These are phyloP conservation scores for Drosophila fungiperda DNA, from an alignment of 2,888 invertebrate genomes.

Conservation along the genomic window DNA sequence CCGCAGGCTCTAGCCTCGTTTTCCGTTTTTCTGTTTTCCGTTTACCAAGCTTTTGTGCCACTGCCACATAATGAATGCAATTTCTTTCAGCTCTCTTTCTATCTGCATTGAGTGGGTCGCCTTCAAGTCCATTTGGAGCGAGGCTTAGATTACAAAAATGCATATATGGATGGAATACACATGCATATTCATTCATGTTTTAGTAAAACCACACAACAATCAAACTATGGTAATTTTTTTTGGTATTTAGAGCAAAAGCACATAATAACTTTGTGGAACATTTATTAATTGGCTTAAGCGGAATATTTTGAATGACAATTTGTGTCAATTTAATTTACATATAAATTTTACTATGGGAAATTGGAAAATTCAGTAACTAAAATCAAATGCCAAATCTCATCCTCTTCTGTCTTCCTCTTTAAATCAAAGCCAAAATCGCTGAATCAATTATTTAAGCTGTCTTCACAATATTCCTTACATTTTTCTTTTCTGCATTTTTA, in stretches of 20 bases:
- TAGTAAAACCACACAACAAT: constrained; percentile 6
- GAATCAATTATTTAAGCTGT: constrained; percentile 6
- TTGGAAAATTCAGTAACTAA: neutral
- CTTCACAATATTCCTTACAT: neutral
- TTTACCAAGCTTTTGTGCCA: constrained; percentile 56
- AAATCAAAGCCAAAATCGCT: neutral
- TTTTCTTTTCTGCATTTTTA: neutral
- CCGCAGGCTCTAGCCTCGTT: constrained; percentile 71
- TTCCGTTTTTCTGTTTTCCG: constrained; percentile 41
- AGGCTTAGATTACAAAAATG: constrained; percentile 12
- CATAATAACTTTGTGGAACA: neutral
- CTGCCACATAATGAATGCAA: constrained; percentile 83
- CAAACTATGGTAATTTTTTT: constrained; percentile 35
- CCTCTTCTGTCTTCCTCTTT: neutral
- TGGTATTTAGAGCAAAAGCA: constrained; percentile 1
- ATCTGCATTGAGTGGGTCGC: constrained; percentile 55
- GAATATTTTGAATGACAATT: neutral
- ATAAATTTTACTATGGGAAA: neutral
- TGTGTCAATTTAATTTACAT: neutral
- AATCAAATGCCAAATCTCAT: neutral
- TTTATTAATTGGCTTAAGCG: neutral
- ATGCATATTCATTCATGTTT: constrained; percentile 6
- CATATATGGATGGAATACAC: constrained; percentile 1
- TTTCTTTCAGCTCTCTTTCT: constrained; percentile 57
- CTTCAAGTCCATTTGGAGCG: constrained; percentile 4